phyloP scores from a whole-genome alignment of 2,113 vertebrate genomes.

The Gnathonemus echidnorhynchus region DNA sequence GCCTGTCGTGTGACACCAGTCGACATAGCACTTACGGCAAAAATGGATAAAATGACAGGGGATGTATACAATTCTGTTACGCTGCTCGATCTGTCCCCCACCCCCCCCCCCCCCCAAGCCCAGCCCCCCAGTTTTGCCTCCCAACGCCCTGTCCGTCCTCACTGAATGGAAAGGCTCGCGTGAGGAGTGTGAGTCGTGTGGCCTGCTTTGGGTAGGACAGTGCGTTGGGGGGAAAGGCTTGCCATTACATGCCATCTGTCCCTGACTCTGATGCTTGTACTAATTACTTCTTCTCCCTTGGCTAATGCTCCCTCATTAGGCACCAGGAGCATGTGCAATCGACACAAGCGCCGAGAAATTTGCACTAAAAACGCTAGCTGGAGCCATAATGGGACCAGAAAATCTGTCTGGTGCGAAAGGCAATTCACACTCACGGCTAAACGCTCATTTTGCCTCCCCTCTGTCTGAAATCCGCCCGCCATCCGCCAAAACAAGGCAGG shows the following conservation, averaged over 20 bases:
- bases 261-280: slow-evolving; percentile 65
- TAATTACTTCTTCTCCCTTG: slow-evolving; percentile 69
- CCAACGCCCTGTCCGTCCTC: slow-evolving; percentile 14
- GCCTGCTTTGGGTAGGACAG: slow-evolving; percentile 44
- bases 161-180: slow-evolving; percentile 39
- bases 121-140: background rate
- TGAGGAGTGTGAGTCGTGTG: slow-evolving; percentile 35
- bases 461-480: slow-evolving; percentile 45
- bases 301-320: slow-evolving; percentile 74
- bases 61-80: background rate
- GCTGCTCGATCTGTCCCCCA: no score
- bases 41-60: background rate
- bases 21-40: background rate
- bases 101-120: no score
- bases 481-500: slow-evolving; percentile 44
- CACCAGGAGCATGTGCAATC: slow-evolving; percentile 69
- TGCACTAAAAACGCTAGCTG: slow-evolving; percentile 64
- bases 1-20: background rate
- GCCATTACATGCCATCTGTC: slow-evolving; percentile 74
- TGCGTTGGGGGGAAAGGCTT: slow-evolving; percentile 56
- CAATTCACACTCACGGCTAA: slow-evolving; percentile 73
- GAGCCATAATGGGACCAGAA: slow-evolving; percentile 70
- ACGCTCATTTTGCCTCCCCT: slow-evolving; percentile 69
- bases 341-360: slow-evolving; percentile 67
- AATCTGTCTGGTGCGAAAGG: slow-evolving; percentile 74